Percentiles rank a stretch among this genome's conserved stretches.
Conservation (phyloP, 2,797 vertebrate genomes). For the Sardinella longiceps region DNA sequence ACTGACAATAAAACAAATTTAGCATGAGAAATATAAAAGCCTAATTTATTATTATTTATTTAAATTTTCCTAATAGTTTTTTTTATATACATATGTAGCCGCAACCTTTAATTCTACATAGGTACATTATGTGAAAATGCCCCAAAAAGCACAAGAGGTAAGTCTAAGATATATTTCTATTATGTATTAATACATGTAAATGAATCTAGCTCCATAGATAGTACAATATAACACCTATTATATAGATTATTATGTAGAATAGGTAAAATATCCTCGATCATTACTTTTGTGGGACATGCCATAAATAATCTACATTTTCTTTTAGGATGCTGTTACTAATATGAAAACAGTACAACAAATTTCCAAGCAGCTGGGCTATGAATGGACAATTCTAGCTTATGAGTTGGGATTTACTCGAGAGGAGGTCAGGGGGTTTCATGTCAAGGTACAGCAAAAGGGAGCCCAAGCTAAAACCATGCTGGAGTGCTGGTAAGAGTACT, state of each 20-base stretch:
- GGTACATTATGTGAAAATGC: conserved; percentile 66
- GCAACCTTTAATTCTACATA: neutral
- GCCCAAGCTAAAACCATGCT: conserved; percentile 77
- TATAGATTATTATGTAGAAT: neutral
- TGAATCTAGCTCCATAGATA: no score
- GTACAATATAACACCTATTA: no score
- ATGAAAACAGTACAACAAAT: conserved; percentile 78
- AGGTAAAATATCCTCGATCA: neutral
- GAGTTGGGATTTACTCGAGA: conserved; percentile 79
- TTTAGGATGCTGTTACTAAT: conserved; percentile 83
- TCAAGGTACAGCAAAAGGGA: conserved; percentile 71
- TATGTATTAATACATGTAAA: no score
- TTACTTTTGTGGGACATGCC: neutral
- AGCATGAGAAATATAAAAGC: no score
- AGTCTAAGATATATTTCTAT: conserved; percentile 24
- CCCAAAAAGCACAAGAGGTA: conserved; percentile 82
- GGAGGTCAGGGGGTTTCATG: conserved; percentile 74
- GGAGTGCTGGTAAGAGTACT: conserved; percentile 73
- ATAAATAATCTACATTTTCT: neutral
- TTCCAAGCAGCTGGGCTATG: conserved; percentile 76
- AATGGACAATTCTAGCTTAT: conserved; percentile 77
- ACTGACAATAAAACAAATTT: no score
- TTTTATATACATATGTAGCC: no score
- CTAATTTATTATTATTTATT: no score
- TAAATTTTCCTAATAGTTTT: no score